Percentiles rank a stretch among this genome's conserved stretches.
These are phyloP conservation scores for Harpalus rubripes DNA, from an alignment of 2,888 invertebrate genomes.

Conservation along the genomic window DNA sequence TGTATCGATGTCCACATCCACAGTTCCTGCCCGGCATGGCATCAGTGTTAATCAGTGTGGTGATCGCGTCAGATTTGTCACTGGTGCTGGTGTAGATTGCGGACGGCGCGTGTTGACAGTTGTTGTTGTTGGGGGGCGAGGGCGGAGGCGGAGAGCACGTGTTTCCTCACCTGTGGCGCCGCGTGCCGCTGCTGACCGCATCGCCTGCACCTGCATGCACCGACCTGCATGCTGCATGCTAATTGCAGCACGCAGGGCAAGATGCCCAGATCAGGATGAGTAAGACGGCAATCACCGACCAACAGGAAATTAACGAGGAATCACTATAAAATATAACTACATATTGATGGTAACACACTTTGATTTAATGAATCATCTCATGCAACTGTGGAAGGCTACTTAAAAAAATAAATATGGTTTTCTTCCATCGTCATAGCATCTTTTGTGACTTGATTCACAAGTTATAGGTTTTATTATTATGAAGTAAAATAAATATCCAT, in stretches of 20 bases:
- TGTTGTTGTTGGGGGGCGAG: neutral
- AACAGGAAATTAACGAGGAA: too few species aligned
- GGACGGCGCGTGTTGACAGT: constrained; percentile 22
- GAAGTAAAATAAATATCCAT: too few species aligned
- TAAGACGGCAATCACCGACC: too few species aligned
- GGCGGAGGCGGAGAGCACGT: constrained; percentile 46
- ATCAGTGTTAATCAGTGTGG: neutral
- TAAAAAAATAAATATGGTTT: too few species aligned
- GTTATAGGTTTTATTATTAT: too few species aligned
- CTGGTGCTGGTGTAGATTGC: constrained; percentile 12
- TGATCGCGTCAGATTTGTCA: constrained; percentile 27
- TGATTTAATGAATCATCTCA: too few species aligned
- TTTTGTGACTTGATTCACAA: too few species aligned
- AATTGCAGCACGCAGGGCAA: constrained; percentile 8
- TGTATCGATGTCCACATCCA: too few species aligned
- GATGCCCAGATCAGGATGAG: neutral
- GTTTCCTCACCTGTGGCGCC: constrained; percentile 62
- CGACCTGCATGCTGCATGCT: constrained; percentile 15
- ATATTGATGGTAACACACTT: too few species aligned
- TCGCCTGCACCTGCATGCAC: constrained; percentile 20
- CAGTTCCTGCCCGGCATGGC: neutral
- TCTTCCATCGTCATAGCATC: too few species aligned
- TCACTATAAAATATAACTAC: too few species aligned
- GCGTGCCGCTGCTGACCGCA: constrained; percentile 49
- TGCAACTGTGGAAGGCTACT: too few species aligned